These are phyloP conservation scores for Rattus norvegicus DNA, from an alignment of 2,113 vertebrate genomes.

Conservation along the genomic window DNA sequence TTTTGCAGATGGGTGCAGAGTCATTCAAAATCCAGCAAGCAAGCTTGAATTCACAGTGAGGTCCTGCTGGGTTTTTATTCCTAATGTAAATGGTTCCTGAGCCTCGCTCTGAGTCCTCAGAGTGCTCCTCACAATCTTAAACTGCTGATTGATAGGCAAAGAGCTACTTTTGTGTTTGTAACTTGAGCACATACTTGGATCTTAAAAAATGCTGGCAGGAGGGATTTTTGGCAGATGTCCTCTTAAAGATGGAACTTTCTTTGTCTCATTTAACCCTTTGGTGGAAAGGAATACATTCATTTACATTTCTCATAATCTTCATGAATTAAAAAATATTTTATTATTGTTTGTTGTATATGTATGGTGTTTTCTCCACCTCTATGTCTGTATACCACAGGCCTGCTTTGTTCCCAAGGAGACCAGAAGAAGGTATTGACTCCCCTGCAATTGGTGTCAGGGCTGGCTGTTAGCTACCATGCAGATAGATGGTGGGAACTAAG, in stretches of 20 bases:
- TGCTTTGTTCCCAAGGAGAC: neutral
- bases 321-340: neutral
- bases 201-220: neutral
- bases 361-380: neutral
- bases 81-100: neutral
- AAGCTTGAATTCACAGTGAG: neutral
- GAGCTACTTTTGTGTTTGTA: neutral
- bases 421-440: neutral
- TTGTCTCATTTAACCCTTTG: neutral
- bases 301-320: neutral
- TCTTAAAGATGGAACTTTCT: neutral
- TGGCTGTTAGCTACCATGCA: neutral
- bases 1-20: neutral
- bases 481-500: neutral
- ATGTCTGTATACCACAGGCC: neutral
- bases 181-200: neutral
- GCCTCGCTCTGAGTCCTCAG: neutral
- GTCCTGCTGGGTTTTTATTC: neutral
- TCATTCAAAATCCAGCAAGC: neutral
- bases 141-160: neutral
- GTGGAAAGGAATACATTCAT: neutral
- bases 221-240: neutral
- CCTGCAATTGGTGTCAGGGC: neutral
- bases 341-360: neutral
- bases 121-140: neutral